These are phyloP conservation scores for Lepidurus arcticus DNA, from an alignment of 1,140 invertebrate species.

Conservation along the genomic window DNA sequence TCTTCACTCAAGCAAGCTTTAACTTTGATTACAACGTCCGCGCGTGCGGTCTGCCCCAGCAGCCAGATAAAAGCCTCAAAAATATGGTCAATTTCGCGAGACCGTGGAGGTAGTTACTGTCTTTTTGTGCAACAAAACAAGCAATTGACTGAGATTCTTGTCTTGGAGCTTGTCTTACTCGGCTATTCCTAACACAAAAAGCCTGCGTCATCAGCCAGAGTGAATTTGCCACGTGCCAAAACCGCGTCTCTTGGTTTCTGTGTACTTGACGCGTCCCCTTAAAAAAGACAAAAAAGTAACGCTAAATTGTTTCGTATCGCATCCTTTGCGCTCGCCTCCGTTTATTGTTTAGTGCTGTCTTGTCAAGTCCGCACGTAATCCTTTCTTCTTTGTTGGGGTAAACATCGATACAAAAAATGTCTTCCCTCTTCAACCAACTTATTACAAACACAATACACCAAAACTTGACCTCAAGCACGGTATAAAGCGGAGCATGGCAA, in stretches of 20 bases:
- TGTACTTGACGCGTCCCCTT: neutral
- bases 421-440: neutral
- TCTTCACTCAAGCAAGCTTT: too few relatives aligned
- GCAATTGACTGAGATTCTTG: too few relatives aligned
- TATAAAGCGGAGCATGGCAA: neutral
- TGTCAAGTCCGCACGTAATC: neutral
- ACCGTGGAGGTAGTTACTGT: too few relatives aligned
- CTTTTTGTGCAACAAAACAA: too few relatives aligned
- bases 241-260: neutral
- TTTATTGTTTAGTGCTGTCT: neutral
- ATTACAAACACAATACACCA: neutral
- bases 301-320: neutral
- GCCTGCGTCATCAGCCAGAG: too few relatives aligned
- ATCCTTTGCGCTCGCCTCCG: neutral
- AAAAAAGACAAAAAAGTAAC: neutral
- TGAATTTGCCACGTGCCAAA: conserved; percentile 9
- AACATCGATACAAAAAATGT: neutral
- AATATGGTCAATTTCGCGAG: too few relatives aligned
- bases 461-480: neutral
- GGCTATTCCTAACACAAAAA: too few relatives aligned
- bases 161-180: too few relatives aligned
- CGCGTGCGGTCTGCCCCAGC: too few relatives aligned
- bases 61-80: too few relatives aligned
- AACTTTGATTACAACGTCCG: too few relatives aligned
- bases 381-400: neutral